A percentile compares a stretch with the other conserved stretches of the same genome.
These are phyloP conservation scores for Siphamia tubifer DNA, from an alignment of 2,113 vertebrate species.

Conservation along the genomic window DNA sequence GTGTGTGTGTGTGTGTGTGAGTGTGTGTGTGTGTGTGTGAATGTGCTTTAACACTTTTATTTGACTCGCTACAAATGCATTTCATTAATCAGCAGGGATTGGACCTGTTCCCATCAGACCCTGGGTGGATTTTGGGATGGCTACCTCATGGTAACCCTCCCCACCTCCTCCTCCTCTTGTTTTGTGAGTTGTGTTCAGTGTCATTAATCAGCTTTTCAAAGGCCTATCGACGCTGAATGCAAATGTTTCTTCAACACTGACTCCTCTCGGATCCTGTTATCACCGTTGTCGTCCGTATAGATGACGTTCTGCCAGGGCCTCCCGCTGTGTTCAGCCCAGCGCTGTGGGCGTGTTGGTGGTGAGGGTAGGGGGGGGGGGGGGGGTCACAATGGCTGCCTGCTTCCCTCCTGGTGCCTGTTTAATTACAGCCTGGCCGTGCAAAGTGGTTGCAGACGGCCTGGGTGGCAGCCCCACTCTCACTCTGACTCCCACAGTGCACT, in stretches of 20 bases:
- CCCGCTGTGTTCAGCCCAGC: conserved; percentile 40
- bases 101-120: conserved; percentile 1
- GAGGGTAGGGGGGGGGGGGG: conserved; percentile 26
- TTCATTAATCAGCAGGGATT: conserved; percentile 17
- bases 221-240: background rate
- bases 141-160: background rate
- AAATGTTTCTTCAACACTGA: background rate
- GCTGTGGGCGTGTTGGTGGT: conserved; percentile 28
- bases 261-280: conserved; percentile 3
- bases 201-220: background rate
- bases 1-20: too few relatives aligned
- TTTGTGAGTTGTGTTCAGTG: too few relatives aligned
- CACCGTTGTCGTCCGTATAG: background rate
- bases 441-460: conserved; percentile 60
- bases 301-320: conserved; percentile 19
- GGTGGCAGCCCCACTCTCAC: conserved; percentile 64
- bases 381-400: conserved; percentile 62
- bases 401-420: conserved; percentile 68
- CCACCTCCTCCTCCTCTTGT: too few relatives aligned
- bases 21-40: too few relatives aligned
- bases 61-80: conserved; percentile 14
- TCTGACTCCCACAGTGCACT: conserved; percentile 53
- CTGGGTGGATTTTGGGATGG: background rate
- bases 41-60: too few relatives aligned
- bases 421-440: conserved; percentile 70